Evolutionary conservation across 1,140 invertebrate species (phyloP), one percentile per base, ranked within the genome.

Genomic region (Chironomus striatipennis): DNA sequence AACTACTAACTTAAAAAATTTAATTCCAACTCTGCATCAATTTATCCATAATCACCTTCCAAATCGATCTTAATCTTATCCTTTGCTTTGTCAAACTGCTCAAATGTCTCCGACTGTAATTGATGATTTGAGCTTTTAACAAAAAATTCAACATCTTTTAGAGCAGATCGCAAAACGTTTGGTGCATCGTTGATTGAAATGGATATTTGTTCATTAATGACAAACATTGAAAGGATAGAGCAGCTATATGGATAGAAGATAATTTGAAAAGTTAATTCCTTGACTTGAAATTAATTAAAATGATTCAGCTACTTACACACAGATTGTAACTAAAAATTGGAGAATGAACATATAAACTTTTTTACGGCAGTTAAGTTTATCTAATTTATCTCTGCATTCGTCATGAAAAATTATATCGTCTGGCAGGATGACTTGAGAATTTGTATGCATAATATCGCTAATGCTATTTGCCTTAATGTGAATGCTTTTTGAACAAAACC

Each of bases 141-240:
- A 77, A 88, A 89, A 73, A 86, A 84, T 76, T 84, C 82, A 21
- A 88, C 79, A 79, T 89, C 88, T 75, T 86, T 83, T 24, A 89
- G 80, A 18, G 86, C 86, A 7, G 85, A 83, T 77, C 86, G 83
- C 64, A 86, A 79, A 57, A 85, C 83, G 17, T 84, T 77, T 47
- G 86, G 85, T 65, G 87, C 82, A 78, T 84, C 84, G 65, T 84
- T 81, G 20, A 89, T 83, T 18, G 85, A 86, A 2, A 78, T 76
- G 7, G 84, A 81, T 10, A 87, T 80, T 73, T 85, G 84, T 76
- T 88, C 86, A 78, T 89, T 89, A 76, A 85, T 85, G 72, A 87
- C 83, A 76, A 89, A 83, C 80, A 89, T 88, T 4, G 82, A 82
- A 8, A 83, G 77, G 74, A 85, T 80, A 64, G 83, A 80, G n/a